Base-by-base conservation (phyloP, 2,113 vertebrate genomes). In the Tautogolabrus adspersus region DNA sequence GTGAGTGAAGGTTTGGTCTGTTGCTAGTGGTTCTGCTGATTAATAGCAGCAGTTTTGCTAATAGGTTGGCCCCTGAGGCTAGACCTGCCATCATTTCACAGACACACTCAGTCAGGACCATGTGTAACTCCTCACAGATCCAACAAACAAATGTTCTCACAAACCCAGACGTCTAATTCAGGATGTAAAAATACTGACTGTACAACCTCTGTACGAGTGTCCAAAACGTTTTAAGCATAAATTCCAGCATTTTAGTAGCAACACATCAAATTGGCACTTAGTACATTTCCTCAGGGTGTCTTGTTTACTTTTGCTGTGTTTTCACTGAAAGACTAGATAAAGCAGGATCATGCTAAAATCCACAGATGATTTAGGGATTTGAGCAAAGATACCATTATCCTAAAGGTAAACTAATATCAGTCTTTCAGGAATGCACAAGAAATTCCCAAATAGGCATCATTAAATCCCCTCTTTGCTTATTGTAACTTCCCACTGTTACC, bases 341-440 rank as follows among this genome's bases (percentile, higher is more conserved):
- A 16, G 42, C 19, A 65, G 79, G 82, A 75, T 84, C 85, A 82
- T 72, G 26, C 58, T 66, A 57, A 85, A 83, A 78, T 80, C 65
- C 30, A 2, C 76, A 77, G 54, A 88, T 84, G 69, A 81, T 75
- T 85, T 61, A 84, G 56, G 79, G 84, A 78, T 83, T 47, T 52
- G n/a, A 76, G 49, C 40, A 77, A 75, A 73, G 57, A 51, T 76
- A 56, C 22, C 21, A 72, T 87, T 72, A 81, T 84, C 67, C 75
- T 66, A 61, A 56, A 85, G 64, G 61, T 62, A 51, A 87, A 66
- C 47, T 56, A 57, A 75, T 61, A 89, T 70, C 69, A 86, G 70
- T 80, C 69, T 73, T 59, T 70, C 57, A 69, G 58, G 74, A 88
- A 81, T 87, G 77, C 63, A 18, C 38, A 65, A 78, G 52, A 77